Evolutionary conservation across 2,888 invertebrate species (phyloP), one percentile per base, ranked within the genome.

Genomic region (Cancer borealis): DNA sequence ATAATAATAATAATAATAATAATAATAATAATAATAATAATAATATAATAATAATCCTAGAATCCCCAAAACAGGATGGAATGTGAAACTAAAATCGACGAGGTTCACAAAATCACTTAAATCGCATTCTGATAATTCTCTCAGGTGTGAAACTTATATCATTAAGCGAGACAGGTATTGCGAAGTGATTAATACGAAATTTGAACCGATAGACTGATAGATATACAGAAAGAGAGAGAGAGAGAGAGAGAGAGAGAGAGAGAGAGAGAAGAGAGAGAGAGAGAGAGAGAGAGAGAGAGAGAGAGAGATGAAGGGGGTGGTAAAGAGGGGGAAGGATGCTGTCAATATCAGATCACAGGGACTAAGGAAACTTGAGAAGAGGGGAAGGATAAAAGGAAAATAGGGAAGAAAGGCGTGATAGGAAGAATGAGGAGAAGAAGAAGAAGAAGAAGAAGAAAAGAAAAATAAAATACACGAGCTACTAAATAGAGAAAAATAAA

Each of bases 61-160:
- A 39, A 39, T 39, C 39, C 39, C 39, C 2, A 39, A 39, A 39
- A 0, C 39, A 0, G 39, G 39, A 39, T 39, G 73, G 73, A 73
- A 73, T n/a, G 73, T 30, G 79, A 79, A 79, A 79, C 79, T 79
- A 79, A 79, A 79, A 79, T 79, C 79, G 79, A 30, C 79, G 79
- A 30, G 79, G 79, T 30, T 79, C 79, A 79, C 30, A 79, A 79
- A 79, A 79, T 79, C 79, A 79, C 79, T 79, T 79, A 79, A 79
- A 79, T 79, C 79, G 79, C 14, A 79, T 79, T 79, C 79, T 79
- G 79, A 79, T 79, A 79, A 79, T 79, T 79, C 79, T 79, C 79
- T 79, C 79, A 79, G 79, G 79, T 79, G 79, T 79, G 79, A 79
- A 79, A 79, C 79, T 79, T 79, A 79, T 79, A 79, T 79, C 79